These are phyloP conservation scores for Catonia carolina DNA, from an alignment of 2,888 invertebrate species.

Conservation along the genomic window DNA sequence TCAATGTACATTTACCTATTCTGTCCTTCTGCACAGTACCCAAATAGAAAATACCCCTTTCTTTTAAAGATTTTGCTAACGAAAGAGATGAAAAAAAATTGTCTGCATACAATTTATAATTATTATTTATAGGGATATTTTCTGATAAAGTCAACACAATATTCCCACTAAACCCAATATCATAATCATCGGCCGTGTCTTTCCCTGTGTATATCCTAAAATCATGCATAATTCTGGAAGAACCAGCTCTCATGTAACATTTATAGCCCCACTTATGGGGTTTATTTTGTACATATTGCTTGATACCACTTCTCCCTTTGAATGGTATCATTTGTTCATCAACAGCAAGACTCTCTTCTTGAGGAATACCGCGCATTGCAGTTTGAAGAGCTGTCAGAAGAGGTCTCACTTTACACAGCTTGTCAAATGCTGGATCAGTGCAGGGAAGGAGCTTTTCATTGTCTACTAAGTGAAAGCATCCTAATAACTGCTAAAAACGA, in stretches of 20 bases:
- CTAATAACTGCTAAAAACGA: conserved; percentile 9
- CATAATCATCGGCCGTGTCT: conserved; percentile 7
- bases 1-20: conserved; percentile 2
- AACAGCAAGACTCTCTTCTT: background rate
- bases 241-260: conserved; percentile 1
- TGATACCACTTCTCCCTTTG: background rate
- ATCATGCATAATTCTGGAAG: conserved; percentile 14
- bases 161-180: conserved; percentile 17
- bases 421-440: background rate
- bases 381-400: background rate
- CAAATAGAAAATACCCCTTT: conserved; percentile 7
- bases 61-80: background rate
- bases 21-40: conserved; percentile 16
- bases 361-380: background rate
- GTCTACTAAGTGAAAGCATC: conserved; percentile 7
- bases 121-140: background rate
- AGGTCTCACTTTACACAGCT: conserved; percentile 2
- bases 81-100: background rate
- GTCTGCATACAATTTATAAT: conserved; percentile 7
- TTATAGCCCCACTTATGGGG: conserved; percentile 22
- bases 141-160: conserved; percentile 16
- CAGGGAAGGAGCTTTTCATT: background rate
- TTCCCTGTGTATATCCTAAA: conserved; percentile 9
- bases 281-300: conserved; percentile 18
- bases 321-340: conserved; percentile 2